Conservation (phyloP, 2,888 invertebrate genomes). For the Lasioglossum pauxillum region DNA sequence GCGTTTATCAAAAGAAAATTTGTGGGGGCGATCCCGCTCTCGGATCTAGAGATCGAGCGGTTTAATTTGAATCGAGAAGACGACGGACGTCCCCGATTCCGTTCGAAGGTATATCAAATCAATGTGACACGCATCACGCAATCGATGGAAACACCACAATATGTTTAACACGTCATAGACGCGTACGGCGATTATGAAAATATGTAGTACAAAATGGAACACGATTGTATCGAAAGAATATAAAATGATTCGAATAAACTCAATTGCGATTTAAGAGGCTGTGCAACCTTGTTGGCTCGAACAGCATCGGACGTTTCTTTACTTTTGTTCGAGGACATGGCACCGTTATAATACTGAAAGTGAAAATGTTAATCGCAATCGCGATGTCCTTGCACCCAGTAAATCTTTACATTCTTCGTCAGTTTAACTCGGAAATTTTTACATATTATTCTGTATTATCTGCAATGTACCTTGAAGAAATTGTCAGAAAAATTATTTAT, state of each 20-base stretch:
- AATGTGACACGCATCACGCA: conserved; percentile 22
- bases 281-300: neutral
- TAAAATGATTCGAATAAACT: conserved; percentile 49
- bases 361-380: too few species aligned
- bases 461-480: too few species aligned
- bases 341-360: too few species aligned
- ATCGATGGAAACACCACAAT: conserved; percentile 36
- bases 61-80: neutral
- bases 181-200: conserved; percentile 44
- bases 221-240: conserved; percentile 52
- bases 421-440: too few species aligned
- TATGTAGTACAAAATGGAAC: conserved; percentile 61
- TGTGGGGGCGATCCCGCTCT: neutral
- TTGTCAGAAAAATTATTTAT: neutral
- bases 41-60: conserved; percentile 17
- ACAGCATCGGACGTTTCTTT: neutral
- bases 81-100: neutral
- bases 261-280: conserved; percentile 35
- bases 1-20: conserved; percentile 29
- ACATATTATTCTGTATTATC: too few species aligned
- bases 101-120: neutral
- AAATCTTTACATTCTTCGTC: too few species aligned
- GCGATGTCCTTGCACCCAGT: too few species aligned
- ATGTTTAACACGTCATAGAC: conserved; percentile 57
- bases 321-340: neutral